These are phyloP conservation scores for Ophonus ardosiacus DNA, from an alignment of 2,888 invertebrate species.

Conservation along the genomic window DNA sequence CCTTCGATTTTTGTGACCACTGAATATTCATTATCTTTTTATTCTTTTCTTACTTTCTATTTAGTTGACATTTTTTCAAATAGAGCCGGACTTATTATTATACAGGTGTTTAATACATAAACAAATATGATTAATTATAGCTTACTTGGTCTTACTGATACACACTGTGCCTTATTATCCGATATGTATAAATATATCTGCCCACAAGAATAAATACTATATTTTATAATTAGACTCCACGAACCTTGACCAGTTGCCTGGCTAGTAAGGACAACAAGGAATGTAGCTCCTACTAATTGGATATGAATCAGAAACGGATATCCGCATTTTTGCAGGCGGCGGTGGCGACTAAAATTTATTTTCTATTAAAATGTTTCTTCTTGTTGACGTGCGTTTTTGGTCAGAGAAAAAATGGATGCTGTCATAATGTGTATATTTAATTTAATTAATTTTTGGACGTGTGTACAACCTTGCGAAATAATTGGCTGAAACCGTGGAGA, in stretches of 20 bases:
- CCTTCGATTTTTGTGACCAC: too few species aligned
- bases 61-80: background rate
- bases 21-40: too few species aligned
- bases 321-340: conserved; percentile 43
- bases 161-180: background rate
- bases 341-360: conserved; percentile 26
- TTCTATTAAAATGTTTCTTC: conserved; percentile 17
- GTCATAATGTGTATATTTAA: conserved; percentile 28
- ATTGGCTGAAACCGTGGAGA: conserved; percentile 9
- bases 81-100: conserved; percentile 19
- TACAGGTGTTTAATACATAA: conserved; percentile 14
- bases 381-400: conserved; percentile 33
- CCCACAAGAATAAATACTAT: conserved; percentile 17
- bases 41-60: background rate
- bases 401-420: conserved; percentile 33
- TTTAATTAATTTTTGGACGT: conserved; percentile 41
- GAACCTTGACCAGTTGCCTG: conserved; percentile 37
- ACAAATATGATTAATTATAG: conserved; percentile 40
- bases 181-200: conserved; percentile 28
- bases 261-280: conserved; percentile 33
- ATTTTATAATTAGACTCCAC: conserved; percentile 45
- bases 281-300: conserved; percentile 20
- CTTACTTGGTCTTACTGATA: background rate
- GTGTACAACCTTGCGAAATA: conserved; percentile 38
- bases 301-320: conserved; percentile 37